Base-by-base conservation (phyloP, 2,113 vertebrate species). In the Sander lucioperca region DNA sequence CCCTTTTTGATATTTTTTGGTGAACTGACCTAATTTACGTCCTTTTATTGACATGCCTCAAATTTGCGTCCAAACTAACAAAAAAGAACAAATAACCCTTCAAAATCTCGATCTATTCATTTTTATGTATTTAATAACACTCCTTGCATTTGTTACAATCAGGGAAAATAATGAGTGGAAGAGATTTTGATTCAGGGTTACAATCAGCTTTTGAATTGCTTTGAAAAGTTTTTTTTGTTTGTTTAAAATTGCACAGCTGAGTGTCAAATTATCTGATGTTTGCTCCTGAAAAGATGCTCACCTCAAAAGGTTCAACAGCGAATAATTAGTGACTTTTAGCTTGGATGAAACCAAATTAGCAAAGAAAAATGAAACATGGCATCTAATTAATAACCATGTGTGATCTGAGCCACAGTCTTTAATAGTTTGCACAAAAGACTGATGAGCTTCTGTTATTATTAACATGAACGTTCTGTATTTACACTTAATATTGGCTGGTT, bases 131-230 rank as follows among this genome's bases (percentile, higher is more conserved):
- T 93, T 94, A 94, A 94, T 85, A 81, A 84, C 74, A 63, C 75
- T 92, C 82, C 86, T 92, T 95, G 94, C 89, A 94, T 94, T 90
- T 71, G 88, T 91, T 86, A 94, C 92, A 95, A 94, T 95, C 93
- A 91, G 93, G 91, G 93, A 88, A 93, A 88, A 86, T 75, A 89
- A 84, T 90, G 68, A 89, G 75, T 86, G 79, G 79, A 78, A 78
- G 83, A 94, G 86, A 92, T 93, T 93, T 91, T 86, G 89, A 87
- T 83, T 82, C 9, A 71, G 85, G 88, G 83, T 89, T 82, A 56
- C 74, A 86, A 91, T 94, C 89, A 91, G 81, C 79, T 92, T 88
- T 85, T 87, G 72, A 88, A 74, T 88, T 77, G 77, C 73, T 84
- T 81, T 68, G 65, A 86, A 89, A 73, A 83, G 48, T 89, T 33